Evolutionary conservation across 2,888 invertebrate species (phyloP).

Genomic region (Aphelenchoides bicaudatus): DNA sequence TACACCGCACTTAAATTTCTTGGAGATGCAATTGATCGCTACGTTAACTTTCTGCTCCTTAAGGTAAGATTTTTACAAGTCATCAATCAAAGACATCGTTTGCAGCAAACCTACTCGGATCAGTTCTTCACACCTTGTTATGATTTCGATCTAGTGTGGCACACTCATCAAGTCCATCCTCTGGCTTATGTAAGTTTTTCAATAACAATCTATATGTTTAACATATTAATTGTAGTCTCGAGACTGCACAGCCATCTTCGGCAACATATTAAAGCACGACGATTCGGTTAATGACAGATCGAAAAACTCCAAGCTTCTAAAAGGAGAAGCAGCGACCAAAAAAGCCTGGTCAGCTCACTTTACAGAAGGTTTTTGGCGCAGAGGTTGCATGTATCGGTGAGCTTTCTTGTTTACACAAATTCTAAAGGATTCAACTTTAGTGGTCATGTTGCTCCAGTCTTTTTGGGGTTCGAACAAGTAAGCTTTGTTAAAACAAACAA

Average conservation of each 20-base stretch:
- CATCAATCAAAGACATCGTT: no score
- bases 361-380: constrained; percentile 61
- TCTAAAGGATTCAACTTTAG: constrained; percentile 38
- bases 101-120: constrained; percentile 61
- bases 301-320: constrained; percentile 62
- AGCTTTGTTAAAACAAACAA: constrained; percentile 25
- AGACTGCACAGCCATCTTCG: constrained; percentile 55
- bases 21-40: constrained; percentile 61
- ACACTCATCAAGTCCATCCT: constrained; percentile 63
- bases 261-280: constrained; percentile 63
- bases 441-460: constrained; percentile 62
- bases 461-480: constrained; percentile 61
- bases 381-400: constrained; percentile 63
- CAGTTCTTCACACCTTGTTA: constrained; percentile 64
- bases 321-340: constrained; percentile 62
- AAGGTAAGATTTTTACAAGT: no score
- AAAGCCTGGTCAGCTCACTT: constrained; percentile 63
- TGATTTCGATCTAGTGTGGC: constrained; percentile 58
- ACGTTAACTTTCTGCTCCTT: constrained; percentile 62
- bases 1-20: constrained; percentile 63
- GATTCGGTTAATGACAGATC: constrained; percentile 63
- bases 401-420: constrained; percentile 19
- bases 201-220: no score
- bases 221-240: no score
- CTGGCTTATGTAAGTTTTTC: constrained; percentile 49